Evolutionary conservation across 2,113 vertebrate genomes (phyloP).

Genomic region (Xenotilapia caudafasciata): DNA sequence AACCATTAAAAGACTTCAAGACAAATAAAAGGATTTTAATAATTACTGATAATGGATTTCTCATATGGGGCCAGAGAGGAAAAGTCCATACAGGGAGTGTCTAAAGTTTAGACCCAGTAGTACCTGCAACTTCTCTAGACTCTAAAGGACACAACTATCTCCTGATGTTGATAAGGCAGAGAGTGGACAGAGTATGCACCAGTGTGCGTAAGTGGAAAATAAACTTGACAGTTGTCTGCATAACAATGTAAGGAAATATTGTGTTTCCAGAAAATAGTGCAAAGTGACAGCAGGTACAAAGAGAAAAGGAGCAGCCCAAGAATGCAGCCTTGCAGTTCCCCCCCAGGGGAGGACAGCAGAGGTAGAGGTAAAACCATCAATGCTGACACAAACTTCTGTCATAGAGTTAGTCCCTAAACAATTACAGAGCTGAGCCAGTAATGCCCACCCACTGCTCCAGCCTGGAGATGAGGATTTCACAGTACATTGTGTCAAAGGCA

Average conservation of each 20-base stretch:
- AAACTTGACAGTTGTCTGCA: not conserved
- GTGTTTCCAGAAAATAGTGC: not conserved
- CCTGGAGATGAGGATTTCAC: not conserved
- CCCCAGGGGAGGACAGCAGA: not conserved
- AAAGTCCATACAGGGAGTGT: not conserved
- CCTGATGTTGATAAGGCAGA: not conserved
- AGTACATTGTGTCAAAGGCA: not conserved
- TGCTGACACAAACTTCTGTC: not conserved
- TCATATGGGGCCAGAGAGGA: not conserved
- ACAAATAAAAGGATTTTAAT: not conserved
- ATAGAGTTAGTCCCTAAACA: not conserved
- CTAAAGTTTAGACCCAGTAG: not conserved
- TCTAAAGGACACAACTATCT: not conserved
- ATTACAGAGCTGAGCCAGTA: not conserved
- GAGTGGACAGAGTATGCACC: not conserved
- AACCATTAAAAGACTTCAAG: not conserved
- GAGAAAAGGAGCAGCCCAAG: not conserved
- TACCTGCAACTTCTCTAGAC: not conserved
- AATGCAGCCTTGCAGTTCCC: not conserved
- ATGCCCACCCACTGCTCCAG: not conserved
- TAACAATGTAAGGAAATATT: not conserved
- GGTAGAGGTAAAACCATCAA: not conserved
- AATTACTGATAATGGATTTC: not conserved
- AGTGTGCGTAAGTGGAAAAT: not conserved
- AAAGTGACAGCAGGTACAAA: not conserved